phyloP scores from a whole-genome alignment of 2,797 vertebrate species.

The Pangasius larnaudii region DNA sequence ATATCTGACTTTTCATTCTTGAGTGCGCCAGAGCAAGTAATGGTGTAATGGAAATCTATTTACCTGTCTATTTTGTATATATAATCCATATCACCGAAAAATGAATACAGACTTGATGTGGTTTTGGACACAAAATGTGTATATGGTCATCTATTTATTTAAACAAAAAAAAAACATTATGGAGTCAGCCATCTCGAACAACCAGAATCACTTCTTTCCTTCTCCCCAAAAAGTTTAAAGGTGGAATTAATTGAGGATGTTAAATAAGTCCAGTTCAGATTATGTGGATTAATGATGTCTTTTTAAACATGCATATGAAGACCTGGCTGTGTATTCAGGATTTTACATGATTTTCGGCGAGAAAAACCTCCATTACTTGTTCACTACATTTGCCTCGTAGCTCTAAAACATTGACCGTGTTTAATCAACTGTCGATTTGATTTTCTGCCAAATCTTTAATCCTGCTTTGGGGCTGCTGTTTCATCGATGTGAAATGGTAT shows the following conservation, averaged over 20 bases:
- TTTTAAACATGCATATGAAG: background rate
- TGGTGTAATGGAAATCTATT: background rate
- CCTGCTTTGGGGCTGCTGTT: background rate
- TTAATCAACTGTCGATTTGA: background rate
- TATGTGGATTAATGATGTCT: background rate
- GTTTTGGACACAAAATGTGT: background rate
- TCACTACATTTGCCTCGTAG: background rate
- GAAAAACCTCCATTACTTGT: background rate
- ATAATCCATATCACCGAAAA: background rate
- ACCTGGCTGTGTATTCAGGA: no score
- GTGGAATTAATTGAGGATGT: background rate
- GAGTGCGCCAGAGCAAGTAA: background rate
- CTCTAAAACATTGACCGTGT: background rate
- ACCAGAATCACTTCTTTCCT: background rate
- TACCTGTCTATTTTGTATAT: no score
- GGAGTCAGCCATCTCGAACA: conserved; percentile 1
- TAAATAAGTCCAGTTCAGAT: background rate
- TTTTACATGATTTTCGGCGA: background rate
- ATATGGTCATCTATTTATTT: background rate
- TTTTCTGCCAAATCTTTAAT: conserved; percentile 10
- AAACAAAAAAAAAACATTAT: background rate
- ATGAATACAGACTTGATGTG: background rate
- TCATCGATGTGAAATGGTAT: background rate
- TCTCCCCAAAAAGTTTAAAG: background rate
- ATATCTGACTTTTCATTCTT: background rate